Base-by-base conservation (phyloP, 2,888 invertebrate species). In the Machimus atricapillus region DNA sequence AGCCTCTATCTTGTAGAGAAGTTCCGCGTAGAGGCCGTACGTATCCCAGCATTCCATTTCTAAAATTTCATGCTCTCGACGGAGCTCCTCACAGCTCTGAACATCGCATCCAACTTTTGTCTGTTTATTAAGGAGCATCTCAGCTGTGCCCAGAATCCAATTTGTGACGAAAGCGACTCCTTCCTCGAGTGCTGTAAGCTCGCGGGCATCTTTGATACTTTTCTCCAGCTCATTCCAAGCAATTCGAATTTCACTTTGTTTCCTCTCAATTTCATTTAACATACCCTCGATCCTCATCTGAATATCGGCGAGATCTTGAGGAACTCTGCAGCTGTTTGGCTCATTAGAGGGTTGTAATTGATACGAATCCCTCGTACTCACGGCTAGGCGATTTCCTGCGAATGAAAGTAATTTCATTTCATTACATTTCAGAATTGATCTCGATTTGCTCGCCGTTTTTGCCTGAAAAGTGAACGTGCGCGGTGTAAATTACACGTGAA, bases 31-130 rank as follows among this genome's bases (percentile, higher is more conserved):
- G 90, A 95, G 94, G 16, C 96, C 96, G 90, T 96, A 96, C 0
- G 96, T 96, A 90, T 96, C 96, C 90, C 96, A 94, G 91, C 96
- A 96, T 90, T 96, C 95, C 89, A 96, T 92, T 90, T 96, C 96
- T 83, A 97, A 93, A 81, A 94, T 94, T 91, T 96, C 96, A 90
- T 97, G 97, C 88, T 96, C 95, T 89, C 95, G 94, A 43, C 96
- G 93, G 52, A 97, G 92, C 87, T 95, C 95, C 90, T 96, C 96
- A 9, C 96, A 96, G n/a, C 94, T 95, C 12, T 94, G 92, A 2
- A 95, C 94, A 90, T 96, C 95, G 90, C 95, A 95, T 7, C 96
- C 96, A 66, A 97, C 95, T 90, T 95, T 95, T 89, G 94, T 94
- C 90, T 96, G 95, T 0, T 95, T 94, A 89, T 95, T 95, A 81